Evolutionary conservation across 2,888 invertebrate genomes (phyloP).

Genomic region (Drosophila ezoana): DNA sequence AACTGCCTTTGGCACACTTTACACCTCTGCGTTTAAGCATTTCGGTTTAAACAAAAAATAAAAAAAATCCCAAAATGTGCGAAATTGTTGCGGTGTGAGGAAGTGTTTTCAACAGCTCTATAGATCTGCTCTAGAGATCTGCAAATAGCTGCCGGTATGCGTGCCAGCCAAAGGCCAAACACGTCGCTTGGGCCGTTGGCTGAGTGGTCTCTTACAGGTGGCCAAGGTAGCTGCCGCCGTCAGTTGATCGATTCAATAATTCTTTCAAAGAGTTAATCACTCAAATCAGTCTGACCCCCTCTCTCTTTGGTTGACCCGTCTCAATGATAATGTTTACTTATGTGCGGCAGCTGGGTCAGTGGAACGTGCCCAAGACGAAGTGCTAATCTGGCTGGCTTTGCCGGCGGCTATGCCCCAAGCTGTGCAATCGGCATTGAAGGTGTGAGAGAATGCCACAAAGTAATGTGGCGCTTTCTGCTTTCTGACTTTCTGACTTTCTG

Average conservation of each 20-base stretch:
- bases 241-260: constrained; percentile 56
- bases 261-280: constrained; percentile 50
- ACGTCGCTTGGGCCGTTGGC: constrained; percentile 6
- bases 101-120: constrained; percentile 68
- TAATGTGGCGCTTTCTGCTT: constrained; percentile 14
- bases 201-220: constrained; percentile 46
- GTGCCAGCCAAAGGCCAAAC: constrained; percentile 49
- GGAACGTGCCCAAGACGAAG: constrained; percentile 3
- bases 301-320: neutral
- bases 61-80: constrained; percentile 38
- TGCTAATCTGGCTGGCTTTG: constrained; percentile 22
- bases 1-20: constrained; percentile 76
- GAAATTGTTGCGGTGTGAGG: constrained; percentile 61
- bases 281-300: constrained; percentile 25
- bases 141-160: constrained; percentile 5
- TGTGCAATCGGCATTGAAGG: constrained; percentile 44
- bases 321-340: constrained; percentile 23
- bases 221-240: constrained; percentile 28
- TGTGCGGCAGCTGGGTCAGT: constrained; percentile 21
- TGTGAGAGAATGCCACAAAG: constrained; percentile 70
- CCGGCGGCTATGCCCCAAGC: constrained; percentile 7
- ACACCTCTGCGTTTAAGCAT: constrained; percentile 62
- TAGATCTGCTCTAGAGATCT: constrained; percentile 25
- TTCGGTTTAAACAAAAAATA: constrained; percentile 57
- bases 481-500: constrained; percentile 22